Evolutionary conservation across 1,140 invertebrate genomes (phyloP), one percentile per base, ranked within the genome.

Genomic region (Megalonaias nervosa): DNA sequence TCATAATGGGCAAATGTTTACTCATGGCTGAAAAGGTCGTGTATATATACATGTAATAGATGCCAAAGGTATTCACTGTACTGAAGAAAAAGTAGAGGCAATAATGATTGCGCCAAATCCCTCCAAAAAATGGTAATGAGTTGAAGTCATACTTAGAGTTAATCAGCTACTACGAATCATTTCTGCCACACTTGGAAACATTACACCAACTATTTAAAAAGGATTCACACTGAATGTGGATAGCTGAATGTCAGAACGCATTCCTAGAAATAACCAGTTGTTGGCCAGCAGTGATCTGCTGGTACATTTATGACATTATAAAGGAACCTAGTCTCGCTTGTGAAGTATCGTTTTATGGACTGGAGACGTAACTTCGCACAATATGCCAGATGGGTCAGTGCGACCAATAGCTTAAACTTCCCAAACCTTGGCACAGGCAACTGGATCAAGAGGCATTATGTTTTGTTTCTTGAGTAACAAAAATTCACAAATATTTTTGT

Each of bases 361-460:
- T 21, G 82, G 84, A 17, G 84, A 79, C 16, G 75, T 84, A 19
- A 58, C 82, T 17, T 76, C 65, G 4, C 82, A 84, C 67, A 74
- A 62, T 13, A 71, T 76, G 71, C 65, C 65, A 2, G 65, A 82
- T 67, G 77, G 66, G 2, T 60, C 38, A 56, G 74, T 70, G 56
- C 16, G 58, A 55, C 67, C 74, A 5, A 65, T 76, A n/a, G 74
- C 67, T 6, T 76, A 55, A 38, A 68, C 74, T 3, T 76, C 68
- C 16, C 60, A 67, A 21, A 70, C 74, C 0, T 31, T 76, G 21
- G 19, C 59, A 14, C 1, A 59, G 16, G 23, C 87, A 89, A 81
- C 92, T 92, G 31, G 91, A 93, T 80, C 92, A 91, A 72, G 91
- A 92, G 81, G 79, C 87, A 16, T 78, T 90, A 62, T 88, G 86